phyloP scores from a whole-genome alignment of 2,888 invertebrate genomes.

The Drosophila mettleri region DNA sequence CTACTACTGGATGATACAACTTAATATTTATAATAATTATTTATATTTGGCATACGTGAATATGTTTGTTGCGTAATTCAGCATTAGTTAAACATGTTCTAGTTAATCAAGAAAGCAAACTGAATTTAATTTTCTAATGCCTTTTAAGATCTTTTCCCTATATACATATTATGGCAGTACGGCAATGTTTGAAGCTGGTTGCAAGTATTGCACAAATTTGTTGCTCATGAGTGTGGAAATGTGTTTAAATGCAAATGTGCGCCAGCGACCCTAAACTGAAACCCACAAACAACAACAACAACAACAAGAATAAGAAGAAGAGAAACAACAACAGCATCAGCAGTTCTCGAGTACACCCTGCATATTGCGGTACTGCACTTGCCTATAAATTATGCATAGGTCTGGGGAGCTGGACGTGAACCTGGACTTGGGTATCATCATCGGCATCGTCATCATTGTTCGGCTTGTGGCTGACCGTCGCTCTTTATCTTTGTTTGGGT shows the following conservation, averaged over 20 bases:
- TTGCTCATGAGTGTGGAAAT: constrained; percentile 74
- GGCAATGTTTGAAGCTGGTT: constrained; percentile 1
- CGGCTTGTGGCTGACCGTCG: constrained; percentile 54
- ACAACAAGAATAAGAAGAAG: neutral
- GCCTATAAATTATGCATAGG: constrained; percentile 74
- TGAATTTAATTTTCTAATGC: too few species aligned
- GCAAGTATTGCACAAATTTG: constrained; percentile 53
- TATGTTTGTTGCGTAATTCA: too few species aligned
- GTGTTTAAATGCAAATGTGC: constrained; percentile 74
- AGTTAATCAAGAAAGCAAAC: neutral
- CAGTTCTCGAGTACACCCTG: constrained; percentile 13
- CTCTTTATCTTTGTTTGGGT: constrained; percentile 38
- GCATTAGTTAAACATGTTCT: neutral
- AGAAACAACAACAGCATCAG: neutral
- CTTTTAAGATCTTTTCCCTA: neutral
- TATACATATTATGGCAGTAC: neutral
- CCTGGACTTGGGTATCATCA: constrained; percentile 33
- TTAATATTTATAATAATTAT: neutral
- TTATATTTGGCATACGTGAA: too few species aligned
- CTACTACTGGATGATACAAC: neutral
- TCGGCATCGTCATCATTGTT: constrained; percentile 43
- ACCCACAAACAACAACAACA: constrained; percentile 6
- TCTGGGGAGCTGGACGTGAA: constrained; percentile 14
- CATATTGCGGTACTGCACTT: constrained; percentile 33
- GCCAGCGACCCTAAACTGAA: constrained; percentile 16